Conservation (phyloP, 2,113 vertebrate genomes). For the Ptilorrhoa leucosticta region DNA sequence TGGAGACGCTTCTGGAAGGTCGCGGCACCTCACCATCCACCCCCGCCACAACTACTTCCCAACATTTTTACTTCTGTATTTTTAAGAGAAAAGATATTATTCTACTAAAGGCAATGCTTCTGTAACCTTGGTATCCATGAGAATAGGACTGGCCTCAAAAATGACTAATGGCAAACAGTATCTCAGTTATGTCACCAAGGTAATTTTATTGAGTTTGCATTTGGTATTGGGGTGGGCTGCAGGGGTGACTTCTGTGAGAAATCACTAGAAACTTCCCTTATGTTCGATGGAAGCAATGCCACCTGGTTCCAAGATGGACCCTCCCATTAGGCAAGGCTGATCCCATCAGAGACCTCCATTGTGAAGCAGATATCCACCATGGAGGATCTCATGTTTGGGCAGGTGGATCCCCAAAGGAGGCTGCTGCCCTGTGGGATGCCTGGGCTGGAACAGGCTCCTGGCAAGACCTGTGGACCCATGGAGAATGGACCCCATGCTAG, state of each 20-base stretch:
- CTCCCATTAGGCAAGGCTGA: not conserved
- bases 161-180: not conserved
- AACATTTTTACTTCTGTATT: not conserved
- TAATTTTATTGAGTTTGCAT: not conserved
- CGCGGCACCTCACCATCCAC: no score
- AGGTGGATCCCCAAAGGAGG: not conserved
- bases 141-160: not conserved
- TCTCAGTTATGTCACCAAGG: not conserved
- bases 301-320: rapidly evolving
- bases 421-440: rapidly evolving
- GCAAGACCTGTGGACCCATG: no score
- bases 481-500: rapidly evolving
- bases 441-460: not conserved
- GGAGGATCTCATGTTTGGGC: rapidly evolving
- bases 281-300: not conserved
- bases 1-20: no score
- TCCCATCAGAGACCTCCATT: not conserved
- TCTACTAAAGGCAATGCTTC: not conserved
- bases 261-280: not conserved
- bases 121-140: not conserved
- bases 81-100: not conserved
- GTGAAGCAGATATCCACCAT: not conserved
- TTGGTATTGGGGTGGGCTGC: not conserved
- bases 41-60: no score
- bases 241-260: not conserved